A percentile compares a stretch with the other conserved stretches of the same genome.
phyloP scores from a whole-genome alignment of 2,888 invertebrate genomes.

The Leucoma salicis region DNA sequence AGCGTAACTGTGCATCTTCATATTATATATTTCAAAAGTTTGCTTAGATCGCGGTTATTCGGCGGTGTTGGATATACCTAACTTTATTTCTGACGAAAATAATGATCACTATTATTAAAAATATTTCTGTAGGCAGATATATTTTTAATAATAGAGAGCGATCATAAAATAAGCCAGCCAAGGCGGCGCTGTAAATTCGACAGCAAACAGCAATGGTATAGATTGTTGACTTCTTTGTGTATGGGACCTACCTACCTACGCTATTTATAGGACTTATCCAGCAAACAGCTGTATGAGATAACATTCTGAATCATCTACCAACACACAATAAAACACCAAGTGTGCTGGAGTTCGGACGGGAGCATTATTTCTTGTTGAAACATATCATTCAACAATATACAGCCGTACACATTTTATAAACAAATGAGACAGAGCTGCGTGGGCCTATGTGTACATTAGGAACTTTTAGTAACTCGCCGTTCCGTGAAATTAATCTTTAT shows the following conservation, averaged over 20 bases:
- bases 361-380: slow-evolving; percentile 69
- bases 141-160: slow-evolving; percentile 37
- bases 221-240: slow-evolving; percentile 60
- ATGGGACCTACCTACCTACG: slow-evolving; percentile 68
- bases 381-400: slow-evolving; percentile 63
- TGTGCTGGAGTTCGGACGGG: slow-evolving; percentile 56
- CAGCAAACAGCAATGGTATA: slow-evolving; percentile 39
- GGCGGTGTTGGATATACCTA: too few species aligned
- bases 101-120: too few species aligned
- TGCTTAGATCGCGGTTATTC: too few species aligned
- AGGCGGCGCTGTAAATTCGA: slow-evolving; percentile 27
- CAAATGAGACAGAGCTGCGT: slow-evolving; percentile 58
- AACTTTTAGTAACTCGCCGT: slow-evolving; percentile 50
- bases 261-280: slow-evolving; percentile 70
- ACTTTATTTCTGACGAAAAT: too few species aligned
- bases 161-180: slow-evolving; percentile 33
- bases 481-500: slow-evolving; percentile 38
- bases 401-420: slow-evolving; percentile 68
- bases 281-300: slow-evolving; percentile 77
- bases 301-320: slow-evolving; percentile 61
- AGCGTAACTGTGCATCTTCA: too few species aligned
- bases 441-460: slow-evolving; percentile 61
- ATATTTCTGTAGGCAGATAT: too few species aligned
- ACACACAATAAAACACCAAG: slow-evolving; percentile 68
- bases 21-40: too few species aligned